A percentile compares a stretch with the other conserved stretches of the same genome.
Conservation (phyloP, 2,113 vertebrate species). For the Daubentonia madagascariensis region DNA sequence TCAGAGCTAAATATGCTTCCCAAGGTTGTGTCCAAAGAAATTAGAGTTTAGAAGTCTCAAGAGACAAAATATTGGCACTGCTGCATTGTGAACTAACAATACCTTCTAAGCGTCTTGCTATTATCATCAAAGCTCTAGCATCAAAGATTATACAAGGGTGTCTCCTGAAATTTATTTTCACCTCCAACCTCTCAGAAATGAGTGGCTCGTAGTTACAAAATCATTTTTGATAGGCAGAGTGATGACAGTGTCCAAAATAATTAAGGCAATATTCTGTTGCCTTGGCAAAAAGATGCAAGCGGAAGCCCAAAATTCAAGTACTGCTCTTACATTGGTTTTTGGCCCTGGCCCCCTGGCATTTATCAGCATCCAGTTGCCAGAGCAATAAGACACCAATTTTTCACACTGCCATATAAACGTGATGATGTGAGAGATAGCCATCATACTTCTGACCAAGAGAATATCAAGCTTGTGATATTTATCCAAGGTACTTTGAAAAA, state of each 20-base stretch:
- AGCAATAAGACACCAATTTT: slow-evolving; percentile 4
- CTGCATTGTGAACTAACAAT: not conserved
- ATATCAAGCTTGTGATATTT: not conserved
- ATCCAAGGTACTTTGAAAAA: not conserved
- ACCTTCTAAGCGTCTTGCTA: not conserved
- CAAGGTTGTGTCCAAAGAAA: not conserved
- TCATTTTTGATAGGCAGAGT: not conserved
- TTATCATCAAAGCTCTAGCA: not conserved
- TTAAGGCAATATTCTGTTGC: slow-evolving; percentile 3
- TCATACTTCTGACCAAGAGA: not conserved
- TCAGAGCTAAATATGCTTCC: slow-evolving; percentile 1
- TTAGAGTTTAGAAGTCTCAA: not conserved
- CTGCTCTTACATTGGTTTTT: not conserved
- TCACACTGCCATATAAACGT: not conserved
- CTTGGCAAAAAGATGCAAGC: not conserved
- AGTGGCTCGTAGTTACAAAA: not conserved
- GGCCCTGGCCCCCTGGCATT: not conserved
- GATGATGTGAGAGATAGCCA: not conserved
- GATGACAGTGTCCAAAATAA: not conserved
- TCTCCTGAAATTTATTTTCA: slow-evolving; percentile 36
- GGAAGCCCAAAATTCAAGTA: not conserved
- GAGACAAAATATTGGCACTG: slow-evolving; percentile 10
- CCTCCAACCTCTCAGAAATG: not conserved
- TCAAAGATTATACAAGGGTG: not conserved
- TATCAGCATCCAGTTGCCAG: not conserved